Evolutionary conservation across 2,113 vertebrate species (phyloP).

Genomic region (Antechinus flavipes): DNA sequence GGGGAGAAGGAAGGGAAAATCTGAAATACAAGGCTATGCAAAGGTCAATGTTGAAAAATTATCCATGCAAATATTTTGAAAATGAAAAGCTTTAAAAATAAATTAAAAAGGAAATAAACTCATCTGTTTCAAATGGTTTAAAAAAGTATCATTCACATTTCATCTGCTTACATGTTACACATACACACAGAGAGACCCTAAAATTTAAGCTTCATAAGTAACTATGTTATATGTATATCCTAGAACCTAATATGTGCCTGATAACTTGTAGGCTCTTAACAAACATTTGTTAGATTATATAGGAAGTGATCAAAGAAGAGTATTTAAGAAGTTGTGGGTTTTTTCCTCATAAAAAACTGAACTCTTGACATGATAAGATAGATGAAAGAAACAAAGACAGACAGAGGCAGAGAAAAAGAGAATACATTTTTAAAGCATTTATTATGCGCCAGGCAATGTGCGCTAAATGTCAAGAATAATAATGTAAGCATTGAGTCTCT

Average conservation of each 20-base stretch:
- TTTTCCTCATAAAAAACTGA: not conserved
- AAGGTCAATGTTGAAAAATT: no score
- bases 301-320: not conserved
- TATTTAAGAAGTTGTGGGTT: not conserved
- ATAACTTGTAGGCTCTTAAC: not conserved
- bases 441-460: no score
- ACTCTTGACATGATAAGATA: not conserved
- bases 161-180: not conserved
- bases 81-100: no score
- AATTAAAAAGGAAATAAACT: no score
- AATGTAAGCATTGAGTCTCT: no score
- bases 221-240: not conserved
- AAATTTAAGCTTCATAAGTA: not conserved
- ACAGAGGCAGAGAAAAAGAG: no score
- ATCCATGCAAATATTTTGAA: no score
- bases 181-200: not conserved
- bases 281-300: not conserved
- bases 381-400: not conserved
- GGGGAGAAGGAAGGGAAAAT: no score
- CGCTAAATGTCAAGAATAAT: no score
- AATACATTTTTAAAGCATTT: no score
- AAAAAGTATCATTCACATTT: not conserved
- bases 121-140: no score
- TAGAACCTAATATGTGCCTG: not conserved
- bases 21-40: no score